Evolutionary conservation across 2,888 invertebrate genomes (phyloP).

Genomic region (Mystacides longicornis): DNA sequence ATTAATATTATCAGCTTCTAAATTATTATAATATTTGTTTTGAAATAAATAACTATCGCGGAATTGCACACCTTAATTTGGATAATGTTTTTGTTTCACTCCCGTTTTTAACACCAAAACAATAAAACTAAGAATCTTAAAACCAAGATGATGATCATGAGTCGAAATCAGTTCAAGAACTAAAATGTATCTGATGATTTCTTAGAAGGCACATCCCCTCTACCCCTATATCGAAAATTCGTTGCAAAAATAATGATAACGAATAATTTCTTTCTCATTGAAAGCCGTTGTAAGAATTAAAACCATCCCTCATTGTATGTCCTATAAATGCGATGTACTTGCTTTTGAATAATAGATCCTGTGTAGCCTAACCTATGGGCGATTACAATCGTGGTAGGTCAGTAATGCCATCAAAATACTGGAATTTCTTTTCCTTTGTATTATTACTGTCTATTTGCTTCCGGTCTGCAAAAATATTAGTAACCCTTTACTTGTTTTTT

Average conservation of each 20-base stretch:
- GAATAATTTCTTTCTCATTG: slow-evolving; percentile 29
- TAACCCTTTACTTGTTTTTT: slow-evolving; percentile 19
- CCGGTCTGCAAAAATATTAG: slow-evolving; percentile 5
- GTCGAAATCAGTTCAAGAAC: slow-evolving; percentile 9
- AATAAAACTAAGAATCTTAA: not conserved
- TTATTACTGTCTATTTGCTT: slow-evolving; percentile 9
- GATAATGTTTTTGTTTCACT: not conserved
- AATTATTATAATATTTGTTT: not conserved
- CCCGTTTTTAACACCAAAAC: not conserved
- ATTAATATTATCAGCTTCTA: slow-evolving; percentile 7
- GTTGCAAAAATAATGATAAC: slow-evolving; percentile 31
- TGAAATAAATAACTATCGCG: slow-evolving; percentile 1
- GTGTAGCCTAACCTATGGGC: no score
- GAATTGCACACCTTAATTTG: not conserved
- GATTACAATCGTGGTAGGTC: slow-evolving; percentile 18
- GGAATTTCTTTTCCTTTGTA: not conserved
- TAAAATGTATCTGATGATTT: slow-evolving; percentile 1
- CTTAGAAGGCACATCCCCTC: slow-evolving; percentile 14
- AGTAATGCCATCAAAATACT: slow-evolving; percentile 8
- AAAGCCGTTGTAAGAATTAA: slow-evolving; percentile 16
- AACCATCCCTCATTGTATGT: no score
- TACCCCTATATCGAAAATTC: slow-evolving; percentile 17
- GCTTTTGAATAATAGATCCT: no score
- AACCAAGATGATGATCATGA: not conserved
- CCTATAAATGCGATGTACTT: no score